Evolutionary conservation across 2,797 vertebrate genomes (phyloP), one percentile per base, ranked within the genome.

Genomic region (Amblyopsis hoosieri): DNA sequence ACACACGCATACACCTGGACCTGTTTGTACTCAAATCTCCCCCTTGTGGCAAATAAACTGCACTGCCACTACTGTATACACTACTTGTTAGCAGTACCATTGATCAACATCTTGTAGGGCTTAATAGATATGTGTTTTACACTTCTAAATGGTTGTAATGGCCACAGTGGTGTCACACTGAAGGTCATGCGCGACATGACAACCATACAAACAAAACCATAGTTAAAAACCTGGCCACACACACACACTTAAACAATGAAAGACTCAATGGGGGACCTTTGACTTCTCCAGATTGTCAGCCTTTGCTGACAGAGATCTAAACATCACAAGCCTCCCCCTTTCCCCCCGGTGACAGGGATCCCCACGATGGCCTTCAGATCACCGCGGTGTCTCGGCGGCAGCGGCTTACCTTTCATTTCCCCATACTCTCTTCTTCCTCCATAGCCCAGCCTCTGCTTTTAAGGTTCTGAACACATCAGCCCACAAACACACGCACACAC

Each of bases 351-450:
- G 84, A 88, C 88, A 89, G 82, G 71, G 75, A 69, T 85, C 85
- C 87, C 84, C 66, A 76, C 82, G 80, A 85, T 85, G 83, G 76
- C 87, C 68, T 80, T 91, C 74, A 85, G 84, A 87, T 90, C 86
- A 83, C 64, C 45, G 66, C 71, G 80, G 85, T 60, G 85, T 84
- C 79, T 74, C 74, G 29, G 64, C 66, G 19, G 64, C 79, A 77
- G 66, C 84, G 82, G 72, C 74, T 80, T 71, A 75, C 76, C 57
- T 55, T 87, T 86, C 87, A 73, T 79, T 81, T 83, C 76, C 75
- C 63, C 61, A 66, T 42, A 9, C 65, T 76, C 81, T 79, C 70
- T 81, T 84, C 81, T 81, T 80, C 78, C 83, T 67, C 68, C 75
- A 77, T 75, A 74, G 31, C 75, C 73, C 50, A 7, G 80, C 62